A percentile compares a stretch with the other conserved stretches of the same genome.
These are phyloP conservation scores for Pomatorhinus ruficollis DNA, from an alignment of 2,113 vertebrate species.

Conservation along the genomic window DNA sequence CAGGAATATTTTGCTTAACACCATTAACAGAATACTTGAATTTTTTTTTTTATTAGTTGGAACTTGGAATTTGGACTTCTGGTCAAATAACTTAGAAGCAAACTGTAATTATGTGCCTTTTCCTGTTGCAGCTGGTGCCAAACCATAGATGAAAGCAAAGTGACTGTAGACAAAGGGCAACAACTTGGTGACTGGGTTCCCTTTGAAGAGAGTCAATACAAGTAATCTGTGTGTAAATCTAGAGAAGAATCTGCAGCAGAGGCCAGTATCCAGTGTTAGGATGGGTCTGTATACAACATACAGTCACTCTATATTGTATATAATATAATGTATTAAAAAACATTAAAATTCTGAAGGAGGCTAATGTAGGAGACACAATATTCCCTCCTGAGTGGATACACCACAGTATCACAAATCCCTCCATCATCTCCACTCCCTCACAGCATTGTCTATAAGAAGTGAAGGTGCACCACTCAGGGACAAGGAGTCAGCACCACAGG, in stretches of 20 bases:
- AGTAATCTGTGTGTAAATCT: background rate
- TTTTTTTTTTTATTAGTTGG: background rate
- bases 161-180: background rate
- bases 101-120: background rate
- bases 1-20: background rate
- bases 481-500: accelerated
- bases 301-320: background rate
- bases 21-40: background rate
- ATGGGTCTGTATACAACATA: background rate
- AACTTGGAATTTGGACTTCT: background rate
- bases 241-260: background rate
- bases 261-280: background rate
- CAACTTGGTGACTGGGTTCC: accelerated
- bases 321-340: background rate
- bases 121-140: background rate
- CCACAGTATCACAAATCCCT: background rate
- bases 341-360: background rate
- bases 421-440: background rate
- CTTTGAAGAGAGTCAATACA: background rate
- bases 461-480: accelerated
- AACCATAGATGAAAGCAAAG: background rate
- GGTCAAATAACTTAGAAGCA: background rate
- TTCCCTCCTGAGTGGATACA: background rate
- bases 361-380: background rate
- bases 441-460: accelerated